phyloP scores from a whole-genome alignment of 1,140 invertebrate genomes.

The Drosophila repletoides region DNA sequence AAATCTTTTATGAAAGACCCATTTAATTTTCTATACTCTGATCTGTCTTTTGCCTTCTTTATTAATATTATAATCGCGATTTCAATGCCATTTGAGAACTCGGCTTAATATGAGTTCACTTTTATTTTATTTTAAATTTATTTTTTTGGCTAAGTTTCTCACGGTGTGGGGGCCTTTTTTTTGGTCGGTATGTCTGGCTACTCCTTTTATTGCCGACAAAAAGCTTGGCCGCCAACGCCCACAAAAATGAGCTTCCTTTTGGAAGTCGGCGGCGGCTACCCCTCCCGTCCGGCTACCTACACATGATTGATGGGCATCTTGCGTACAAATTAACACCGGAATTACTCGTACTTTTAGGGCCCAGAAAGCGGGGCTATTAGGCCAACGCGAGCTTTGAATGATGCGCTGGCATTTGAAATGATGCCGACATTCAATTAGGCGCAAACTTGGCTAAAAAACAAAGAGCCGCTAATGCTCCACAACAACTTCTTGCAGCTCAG shows the following conservation, averaged over 20 bases:
- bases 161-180: too few species aligned
- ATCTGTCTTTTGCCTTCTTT: too few species aligned
- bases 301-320: conserved; percentile 73
- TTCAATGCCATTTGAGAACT: too few species aligned
- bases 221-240: conserved; percentile 71
- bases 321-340: conserved; percentile 77
- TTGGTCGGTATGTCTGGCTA: too few species aligned
- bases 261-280: not conserved
- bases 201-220: conserved; percentile 55
- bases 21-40: too few species aligned
- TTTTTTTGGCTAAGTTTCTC: too few species aligned
- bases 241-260: conserved; percentile 47
- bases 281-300: conserved; percentile 18
- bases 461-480: conserved; percentile 46
- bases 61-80: too few species aligned
- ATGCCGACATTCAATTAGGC: conserved; percentile 77
- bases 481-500: conserved; percentile 34
- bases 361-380: conserved; percentile 39
- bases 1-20: too few species aligned
- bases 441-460: conserved; percentile 30
- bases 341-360: conserved; percentile 56
- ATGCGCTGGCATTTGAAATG: conserved; percentile 64
- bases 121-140: too few species aligned
- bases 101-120: too few species aligned
- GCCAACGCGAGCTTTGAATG: conserved; percentile 54